A percentile compares a stretch with the other conserved stretches of the same genome.
Conservation (phyloP, 2,888 invertebrate species). For the Spodoptera picta region DNA sequence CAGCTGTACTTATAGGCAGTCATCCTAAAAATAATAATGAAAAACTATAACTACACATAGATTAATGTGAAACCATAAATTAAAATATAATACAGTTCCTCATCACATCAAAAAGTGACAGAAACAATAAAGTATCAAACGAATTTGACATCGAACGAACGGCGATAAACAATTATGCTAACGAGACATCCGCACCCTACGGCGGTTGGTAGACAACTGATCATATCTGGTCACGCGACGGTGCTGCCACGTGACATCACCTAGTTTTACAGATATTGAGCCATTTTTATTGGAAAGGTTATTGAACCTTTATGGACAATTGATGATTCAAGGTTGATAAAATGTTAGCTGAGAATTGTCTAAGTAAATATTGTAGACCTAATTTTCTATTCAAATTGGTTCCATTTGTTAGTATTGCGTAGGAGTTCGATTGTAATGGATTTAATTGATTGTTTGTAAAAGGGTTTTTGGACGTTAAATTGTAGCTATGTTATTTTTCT, state of each 20-base stretch:
- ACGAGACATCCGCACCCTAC: slow-evolving; percentile 51
- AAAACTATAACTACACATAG: not conserved
- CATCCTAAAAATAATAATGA: no score
- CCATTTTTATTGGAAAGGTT: slow-evolving; percentile 4
- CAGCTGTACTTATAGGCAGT: no score
- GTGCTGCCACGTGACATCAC: slow-evolving; percentile 52
- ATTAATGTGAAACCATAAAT: not conserved
- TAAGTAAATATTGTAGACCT: no score
- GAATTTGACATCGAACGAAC: slow-evolving; percentile 38
- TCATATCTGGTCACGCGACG: slow-evolving; percentile 56
- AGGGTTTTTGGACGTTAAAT: no score
- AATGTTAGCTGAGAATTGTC: no score
- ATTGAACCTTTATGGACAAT: slow-evolving; percentile 1
- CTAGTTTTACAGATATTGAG: slow-evolving; percentile 27
- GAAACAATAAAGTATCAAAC: slow-evolving; percentile 27
- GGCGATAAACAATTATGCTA: slow-evolving; percentile 53
- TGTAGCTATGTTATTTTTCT: no score
- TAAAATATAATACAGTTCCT: no score
- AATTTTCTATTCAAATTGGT: no score
- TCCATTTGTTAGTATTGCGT: no score
- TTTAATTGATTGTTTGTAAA: no score
- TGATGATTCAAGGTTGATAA: no score
- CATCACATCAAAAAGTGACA: slow-evolving; percentile 2
- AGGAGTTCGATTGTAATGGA: no score
- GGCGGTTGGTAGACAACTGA: slow-evolving; percentile 37